These are phyloP conservation scores for Cyclargus thomasi DNA, from an alignment of 1,140 invertebrate species.

Conservation along the genomic window DNA sequence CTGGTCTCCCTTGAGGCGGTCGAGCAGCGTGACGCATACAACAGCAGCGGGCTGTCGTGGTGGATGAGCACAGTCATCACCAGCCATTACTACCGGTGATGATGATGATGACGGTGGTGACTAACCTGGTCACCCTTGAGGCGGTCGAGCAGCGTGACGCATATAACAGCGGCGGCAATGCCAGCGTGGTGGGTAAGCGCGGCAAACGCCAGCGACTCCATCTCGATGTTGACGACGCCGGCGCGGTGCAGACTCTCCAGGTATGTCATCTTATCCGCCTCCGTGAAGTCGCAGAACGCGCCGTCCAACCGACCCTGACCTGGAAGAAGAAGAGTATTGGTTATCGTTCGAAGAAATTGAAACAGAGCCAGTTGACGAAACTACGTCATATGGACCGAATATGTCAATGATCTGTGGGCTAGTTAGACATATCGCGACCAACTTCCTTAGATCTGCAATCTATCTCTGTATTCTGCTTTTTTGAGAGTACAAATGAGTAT, in stretches of 20 bases:
- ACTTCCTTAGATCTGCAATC: no score
- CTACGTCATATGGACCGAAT: no score
- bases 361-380: no score
- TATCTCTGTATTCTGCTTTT: no score
- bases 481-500: no score
- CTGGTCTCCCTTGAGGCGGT: slow-evolving; percentile 96
- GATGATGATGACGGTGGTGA: no score
- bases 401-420: no score
- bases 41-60: slow-evolving; percentile 94
- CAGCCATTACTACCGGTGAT: slow-evolving; percentile 96
- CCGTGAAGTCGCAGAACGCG: slow-evolving; percentile 95
- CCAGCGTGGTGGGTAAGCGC: slow-evolving; percentile 92
- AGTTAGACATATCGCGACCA: no score
- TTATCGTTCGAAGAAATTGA: no score
- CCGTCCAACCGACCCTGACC: slow-evolving; percentile 95
- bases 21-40: slow-evolving; percentile 94
- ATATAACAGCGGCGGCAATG: slow-evolving; percentile 96
- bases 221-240: slow-evolving; percentile 97
- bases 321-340: slow-evolving; percentile 32
- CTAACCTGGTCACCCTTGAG: slow-evolving; percentile 94
- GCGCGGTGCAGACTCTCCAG: slow-evolving; percentile 84
- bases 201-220: slow-evolving; percentile 95
- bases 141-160: slow-evolving; percentile 94
- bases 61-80: slow-evolving; percentile 95
- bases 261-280: slow-evolving; percentile 93